phyloP scores from a whole-genome alignment of 2,797 vertebrate species.

The Pristis pectinata region DNA sequence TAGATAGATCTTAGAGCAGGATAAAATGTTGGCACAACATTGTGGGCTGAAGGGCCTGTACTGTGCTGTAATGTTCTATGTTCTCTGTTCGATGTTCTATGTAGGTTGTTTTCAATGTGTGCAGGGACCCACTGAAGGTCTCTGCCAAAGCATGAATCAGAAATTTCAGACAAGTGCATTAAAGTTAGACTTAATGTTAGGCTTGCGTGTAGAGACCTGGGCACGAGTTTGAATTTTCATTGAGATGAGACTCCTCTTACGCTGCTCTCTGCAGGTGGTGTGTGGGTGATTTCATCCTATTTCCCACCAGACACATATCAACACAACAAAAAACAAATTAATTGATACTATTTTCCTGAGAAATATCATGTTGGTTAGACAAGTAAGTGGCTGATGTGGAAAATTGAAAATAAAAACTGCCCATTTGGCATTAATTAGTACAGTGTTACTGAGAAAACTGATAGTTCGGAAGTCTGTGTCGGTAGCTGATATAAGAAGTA shows the following conservation, averaged over 20 bases:
- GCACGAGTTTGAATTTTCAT: neutral
- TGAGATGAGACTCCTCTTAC: neutral
- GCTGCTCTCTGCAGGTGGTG: neutral
- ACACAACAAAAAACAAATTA: neutral
- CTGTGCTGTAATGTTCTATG: too few relatives aligned
- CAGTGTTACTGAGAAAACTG: neutral
- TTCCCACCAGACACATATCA: neutral
- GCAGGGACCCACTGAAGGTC: neutral
- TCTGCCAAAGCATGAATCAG: neutral
- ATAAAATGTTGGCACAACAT: too few relatives aligned
- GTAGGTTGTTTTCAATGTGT: too few relatives aligned
- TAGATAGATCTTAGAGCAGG: too few relatives aligned
- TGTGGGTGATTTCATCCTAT: neutral
- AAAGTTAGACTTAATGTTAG: neutral
- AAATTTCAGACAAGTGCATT: neutral
- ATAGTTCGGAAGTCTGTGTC: neutral
- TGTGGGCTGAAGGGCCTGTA: too few relatives aligned
- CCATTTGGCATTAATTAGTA: conserved; percentile 16
- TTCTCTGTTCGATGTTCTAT: too few relatives aligned
- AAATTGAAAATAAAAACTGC: conserved; percentile 5
- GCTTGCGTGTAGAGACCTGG: neutral
- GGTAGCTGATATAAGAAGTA: neutral
- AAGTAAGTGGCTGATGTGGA: neutral
- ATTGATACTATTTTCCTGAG: neutral
- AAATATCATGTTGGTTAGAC: neutral